Evolutionary conservation across 2,113 vertebrate species (phyloP), one percentile per base, ranked within the genome.

Genomic region (Danio rerio): DNA sequence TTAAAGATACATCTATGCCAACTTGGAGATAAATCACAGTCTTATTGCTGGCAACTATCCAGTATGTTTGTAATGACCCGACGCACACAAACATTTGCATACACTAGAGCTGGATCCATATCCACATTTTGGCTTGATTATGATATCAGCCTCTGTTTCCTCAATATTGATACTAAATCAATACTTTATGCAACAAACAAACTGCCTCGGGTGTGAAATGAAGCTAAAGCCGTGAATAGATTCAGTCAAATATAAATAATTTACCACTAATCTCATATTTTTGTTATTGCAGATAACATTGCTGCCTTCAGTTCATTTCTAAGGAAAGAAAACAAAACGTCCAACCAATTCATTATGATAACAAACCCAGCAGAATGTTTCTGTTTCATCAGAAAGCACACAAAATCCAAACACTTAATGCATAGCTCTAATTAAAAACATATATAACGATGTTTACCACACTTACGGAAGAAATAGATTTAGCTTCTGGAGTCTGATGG

Each of bases 1-100:
- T 86, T 71, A 83, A 86, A 83, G 82, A 83, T 75, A 72, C 72
- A 81, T 86, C 78, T 53, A 15, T 0, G 53, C 61, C 13, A 66
- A 85, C n/a, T 50, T 40, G 75, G 40, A 50, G 20, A 68, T 59
- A 80, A 58, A 45, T 40, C 56, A 53, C 52, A 43, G 21, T n/a
- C 50, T 65, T 53, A 21, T 9, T 18, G 16, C 21, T 74, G 71
- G 71, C 53, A 56, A 58, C 71, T 40, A 9, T 58, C 52, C 71
- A 74, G 52, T 11, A 42, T 58, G 40, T 74, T 74, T 50, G 16
- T 18, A 10, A 21, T 74, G 21, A 58, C 31, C 15, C 31, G 40
- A 56, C 8, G 9, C 21, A 56, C 13, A 31, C 21, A 71, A 53
- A 55, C 52, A 74, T 56, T 58, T 43, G 50, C 53, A 72, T 72